These are phyloP conservation scores for Calephelis perditalis DNA, from an alignment of 2,888 invertebrate genomes.

Conservation along the genomic window DNA sequence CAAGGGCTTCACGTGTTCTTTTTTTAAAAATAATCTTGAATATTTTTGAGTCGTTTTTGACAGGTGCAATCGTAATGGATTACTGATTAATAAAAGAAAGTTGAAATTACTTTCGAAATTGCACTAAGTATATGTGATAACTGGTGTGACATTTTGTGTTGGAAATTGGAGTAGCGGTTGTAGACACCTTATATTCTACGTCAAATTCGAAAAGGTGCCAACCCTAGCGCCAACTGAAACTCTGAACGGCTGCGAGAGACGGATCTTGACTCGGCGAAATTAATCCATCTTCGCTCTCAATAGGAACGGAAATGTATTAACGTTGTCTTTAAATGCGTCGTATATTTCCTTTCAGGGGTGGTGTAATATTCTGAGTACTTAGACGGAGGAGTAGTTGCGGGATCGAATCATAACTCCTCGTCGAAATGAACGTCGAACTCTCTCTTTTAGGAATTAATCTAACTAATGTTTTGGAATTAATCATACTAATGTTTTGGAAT, in stretches of 20 bases:
- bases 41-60: no score
- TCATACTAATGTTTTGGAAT: no score
- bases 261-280: constrained; percentile 65
- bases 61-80: no score
- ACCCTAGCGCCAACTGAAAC: constrained; percentile 36
- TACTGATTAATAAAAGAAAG: no score
- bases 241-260: constrained; percentile 54
- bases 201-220: not conserved
- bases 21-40: no score
- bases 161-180: no score
- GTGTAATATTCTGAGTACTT: constrained; percentile 15
- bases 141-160: no score
- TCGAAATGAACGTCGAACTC: constrained; percentile 4
- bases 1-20: no score
- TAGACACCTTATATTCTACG: no score
- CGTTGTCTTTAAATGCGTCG: constrained; percentile 35
- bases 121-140: no score
- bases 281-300: constrained; percentile 62
- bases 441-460: constrained; percentile 3
- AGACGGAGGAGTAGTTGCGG: constrained; percentile 13
- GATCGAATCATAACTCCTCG: constrained; percentile 14
- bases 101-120: no score
- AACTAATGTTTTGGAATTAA: not conserved
- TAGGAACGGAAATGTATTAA: constrained; percentile 45
- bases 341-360: constrained; percentile 12